Conservation (phyloP, 35 echinoderm and acorn worm species). For the Heliocidaris tuberculata region DNA sequence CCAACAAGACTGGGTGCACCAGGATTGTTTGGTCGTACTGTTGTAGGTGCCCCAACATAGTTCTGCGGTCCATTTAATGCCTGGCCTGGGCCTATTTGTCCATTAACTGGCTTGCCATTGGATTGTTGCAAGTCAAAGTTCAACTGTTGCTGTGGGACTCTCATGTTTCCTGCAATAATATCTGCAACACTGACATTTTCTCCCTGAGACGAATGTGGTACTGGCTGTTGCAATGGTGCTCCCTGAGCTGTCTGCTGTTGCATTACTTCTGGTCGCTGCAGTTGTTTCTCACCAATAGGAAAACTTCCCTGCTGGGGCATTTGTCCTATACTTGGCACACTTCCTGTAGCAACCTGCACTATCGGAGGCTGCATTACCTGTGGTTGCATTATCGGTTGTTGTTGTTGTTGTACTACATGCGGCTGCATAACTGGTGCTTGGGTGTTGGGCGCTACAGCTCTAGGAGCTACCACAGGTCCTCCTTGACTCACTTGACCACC, state of each 20-base stretch:
- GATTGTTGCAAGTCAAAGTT: slow-evolving; percentile 2
- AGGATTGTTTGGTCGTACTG: neutral
- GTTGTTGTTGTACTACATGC: slow-evolving; percentile 40
- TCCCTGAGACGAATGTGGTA: slow-evolving; percentile 35
- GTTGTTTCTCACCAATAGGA: neutral
- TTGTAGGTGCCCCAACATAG: neutral
- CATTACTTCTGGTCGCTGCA: neutral
- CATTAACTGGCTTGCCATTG: neutral
- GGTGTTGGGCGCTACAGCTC: neutral
- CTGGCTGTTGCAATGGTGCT: slow-evolving; percentile 28
- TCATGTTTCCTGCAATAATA: slow-evolving; percentile 37
- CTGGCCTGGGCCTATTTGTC: neutral
- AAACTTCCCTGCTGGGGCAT: neutral
- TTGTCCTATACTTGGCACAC: neutral
- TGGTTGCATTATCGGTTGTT: slow-evolving; percentile 30
- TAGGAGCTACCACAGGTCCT: neutral
- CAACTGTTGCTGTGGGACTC: slow-evolving; percentile 36
- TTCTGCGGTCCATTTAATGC: slow-evolving; percentile 5
- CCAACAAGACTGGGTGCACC: neutral
- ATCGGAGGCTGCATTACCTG: neutral
- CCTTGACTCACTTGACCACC: neutral
- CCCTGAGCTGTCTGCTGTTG: slow-evolving; percentile 1
- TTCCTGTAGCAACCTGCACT: neutral
- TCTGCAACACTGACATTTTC: slow-evolving; percentile 33
- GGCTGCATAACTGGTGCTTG: slow-evolving; percentile 18